Conservation (phyloP, 1,140 invertebrate species). For the Lanistes nyassanus region DNA sequence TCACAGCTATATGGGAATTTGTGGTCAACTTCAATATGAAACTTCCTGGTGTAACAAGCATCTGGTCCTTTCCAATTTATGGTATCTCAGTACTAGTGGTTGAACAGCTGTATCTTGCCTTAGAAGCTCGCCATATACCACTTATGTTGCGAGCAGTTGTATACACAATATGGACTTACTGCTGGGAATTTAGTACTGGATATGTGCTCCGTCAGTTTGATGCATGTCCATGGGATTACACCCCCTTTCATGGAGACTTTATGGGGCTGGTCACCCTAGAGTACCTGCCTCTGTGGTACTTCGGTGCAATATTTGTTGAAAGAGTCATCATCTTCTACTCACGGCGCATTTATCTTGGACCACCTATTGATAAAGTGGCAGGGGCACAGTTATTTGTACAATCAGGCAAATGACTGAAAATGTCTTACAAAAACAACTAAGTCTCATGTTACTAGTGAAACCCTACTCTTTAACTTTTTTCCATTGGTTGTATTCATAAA, state of each 20-base stretch:
- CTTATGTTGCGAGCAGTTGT: conserved; percentile 65
- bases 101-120: conserved; percentile 65
- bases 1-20: conserved; percentile 71
- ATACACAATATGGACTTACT: conserved; percentile 69
- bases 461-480: too few relatives aligned
- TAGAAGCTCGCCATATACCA: conserved; percentile 56
- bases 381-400: not conserved
- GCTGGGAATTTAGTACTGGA: conserved; percentile 70
- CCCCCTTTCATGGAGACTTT: conserved; percentile 68
- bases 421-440: too few relatives aligned
- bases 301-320: conserved; percentile 64
- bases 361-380: conserved; percentile 28
- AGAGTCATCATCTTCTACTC: conserved; percentile 63
- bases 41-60: conserved; percentile 68
- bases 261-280: conserved; percentile 71
- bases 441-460: too few relatives aligned
- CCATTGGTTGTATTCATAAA: too few relatives aligned
- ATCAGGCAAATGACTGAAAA: not conserved
- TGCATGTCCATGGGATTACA: conserved; percentile 72
- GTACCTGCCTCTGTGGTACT: conserved; percentile 71
- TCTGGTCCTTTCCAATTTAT: conserved; percentile 71
- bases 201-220: conserved; percentile 67
- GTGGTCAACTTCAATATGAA: conserved; percentile 69
- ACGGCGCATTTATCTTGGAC: conserved; percentile 62
- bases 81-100: conserved; percentile 65